These are phyloP conservation scores for Taeniopygia guttata DNA, from an alignment of 2,797 vertebrate species.

Conservation along the genomic window DNA sequence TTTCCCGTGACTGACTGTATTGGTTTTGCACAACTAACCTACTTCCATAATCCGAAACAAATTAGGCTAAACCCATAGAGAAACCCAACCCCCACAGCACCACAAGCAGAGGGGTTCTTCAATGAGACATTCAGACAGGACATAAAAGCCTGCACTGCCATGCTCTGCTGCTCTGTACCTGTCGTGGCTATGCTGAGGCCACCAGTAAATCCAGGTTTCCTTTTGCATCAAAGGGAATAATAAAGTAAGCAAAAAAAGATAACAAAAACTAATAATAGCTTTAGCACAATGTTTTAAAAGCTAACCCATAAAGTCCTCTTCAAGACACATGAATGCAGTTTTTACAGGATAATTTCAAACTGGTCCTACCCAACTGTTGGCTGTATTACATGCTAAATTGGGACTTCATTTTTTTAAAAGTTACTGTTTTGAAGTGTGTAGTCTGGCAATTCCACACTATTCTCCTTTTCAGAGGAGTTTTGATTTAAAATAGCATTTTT, in stretches of 20 bases:
- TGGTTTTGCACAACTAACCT: constrained; percentile 25
- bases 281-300: neutral
- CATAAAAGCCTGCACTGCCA: neutral
- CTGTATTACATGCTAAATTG: neutral
- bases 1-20: neutral
- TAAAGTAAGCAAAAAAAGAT: neutral
- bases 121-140: neutral
- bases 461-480: neutral
- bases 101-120: neutral
- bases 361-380: neutral
- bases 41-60: neutral
- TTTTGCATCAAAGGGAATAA: neutral
- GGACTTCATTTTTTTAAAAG: neutral
- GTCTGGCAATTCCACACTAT: neutral
- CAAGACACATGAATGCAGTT: neutral
- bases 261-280: neutral
- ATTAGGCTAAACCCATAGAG: constrained; percentile 39
- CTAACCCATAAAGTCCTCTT: neutral
- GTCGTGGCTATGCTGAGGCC: neutral
- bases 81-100: neutral
- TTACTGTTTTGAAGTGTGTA: neutral
- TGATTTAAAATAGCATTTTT: neutral
- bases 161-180: neutral
- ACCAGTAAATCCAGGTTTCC: neutral
- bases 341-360: neutral